Percentiles rank a stretch among this genome's conserved stretches.
These are phyloP conservation scores for Pitta sordida DNA, from an alignment of 2,113 vertebrate genomes.

Conservation along the genomic window DNA sequence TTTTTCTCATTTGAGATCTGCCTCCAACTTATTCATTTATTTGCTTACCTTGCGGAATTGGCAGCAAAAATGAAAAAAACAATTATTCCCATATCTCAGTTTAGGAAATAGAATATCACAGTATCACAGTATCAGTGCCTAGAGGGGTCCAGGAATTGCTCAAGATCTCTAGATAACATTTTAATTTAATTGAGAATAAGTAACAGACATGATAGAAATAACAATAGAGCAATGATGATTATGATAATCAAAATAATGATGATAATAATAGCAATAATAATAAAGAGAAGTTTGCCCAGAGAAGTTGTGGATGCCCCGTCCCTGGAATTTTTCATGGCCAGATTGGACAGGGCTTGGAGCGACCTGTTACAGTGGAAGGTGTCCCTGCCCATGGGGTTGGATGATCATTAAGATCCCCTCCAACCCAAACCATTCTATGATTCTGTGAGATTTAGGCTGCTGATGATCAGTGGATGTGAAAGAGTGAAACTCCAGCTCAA, in stretches of 20 bases:
- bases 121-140: neutral
- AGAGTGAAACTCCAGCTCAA: neutral
- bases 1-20: neutral
- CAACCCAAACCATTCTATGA: neutral
- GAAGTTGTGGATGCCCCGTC: neutral
- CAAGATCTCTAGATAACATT: neutral
- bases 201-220: neutral
- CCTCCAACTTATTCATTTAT: neutral
- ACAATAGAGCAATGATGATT: neutral
- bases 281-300: neutral
- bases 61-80: neutral
- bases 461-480: neutral
- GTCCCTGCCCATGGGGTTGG: neutral
- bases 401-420: neutral
- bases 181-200: neutral
- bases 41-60: slow-evolving; percentile 1
- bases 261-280: too few species aligned
- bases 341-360: neutral
- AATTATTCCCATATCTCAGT: neutral
- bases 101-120: neutral
- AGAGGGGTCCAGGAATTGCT: neutral
- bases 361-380: neutral
- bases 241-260: neutral
- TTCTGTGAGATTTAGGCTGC: neutral
- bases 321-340: neutral